Base-by-base conservation (phyloP, 2,113 vertebrate species). In the Oreotrochilus melanogaster region DNA sequence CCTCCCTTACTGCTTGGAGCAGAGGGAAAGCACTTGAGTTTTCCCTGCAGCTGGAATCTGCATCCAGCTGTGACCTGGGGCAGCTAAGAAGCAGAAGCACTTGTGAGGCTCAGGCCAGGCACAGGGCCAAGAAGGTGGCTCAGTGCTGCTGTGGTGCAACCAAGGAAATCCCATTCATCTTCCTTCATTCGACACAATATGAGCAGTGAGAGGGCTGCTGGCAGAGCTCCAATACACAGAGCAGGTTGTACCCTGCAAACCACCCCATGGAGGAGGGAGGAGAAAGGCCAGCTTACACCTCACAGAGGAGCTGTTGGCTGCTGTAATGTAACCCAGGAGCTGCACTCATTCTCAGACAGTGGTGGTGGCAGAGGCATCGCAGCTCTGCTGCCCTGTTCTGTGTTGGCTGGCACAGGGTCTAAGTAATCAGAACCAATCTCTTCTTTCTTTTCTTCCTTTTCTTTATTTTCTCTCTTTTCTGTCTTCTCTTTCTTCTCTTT, bases 221-320 rank as follows among this genome's bases (percentile, higher is more conserved):
- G 69, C 70, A 12, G n/a, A 1, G 30, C 62, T 94, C 53, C 70
- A 69, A 4, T 2, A 33, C 48, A 58, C 2, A 2, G 31, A 92
- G 58, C 67, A 58, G 39, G 74, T 47, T 45, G 61, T 25, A 75
- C 24, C 30, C 72, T 96, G 88, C 71, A 79, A 90, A 80, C 73
- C 64, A 86, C 62, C 39, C 74, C 56, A 15, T 3, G 57, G 65
- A 67, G 57, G 64, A 83, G 91, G 71, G 51, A 23, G 23, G 30
- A 69, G 86, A 92, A 93, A 45, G 53, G 60, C 71, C 78, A 48
- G n/a, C 24, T 96, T 86, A 66, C 0, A 31, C 93, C 91, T 93
- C 93, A 91, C 78, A 91, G 95, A 96, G 93, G 92, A 96, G 96
- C 95, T 95, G 72, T 92, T 96, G 96, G 31, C 93, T 87, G 30